Percentiles rank a stretch among this genome's conserved stretches.
These are phyloP conservation scores for Loriculus beryllinus DNA, from an alignment of 2,797 vertebrate species.

Conservation along the genomic window DNA sequence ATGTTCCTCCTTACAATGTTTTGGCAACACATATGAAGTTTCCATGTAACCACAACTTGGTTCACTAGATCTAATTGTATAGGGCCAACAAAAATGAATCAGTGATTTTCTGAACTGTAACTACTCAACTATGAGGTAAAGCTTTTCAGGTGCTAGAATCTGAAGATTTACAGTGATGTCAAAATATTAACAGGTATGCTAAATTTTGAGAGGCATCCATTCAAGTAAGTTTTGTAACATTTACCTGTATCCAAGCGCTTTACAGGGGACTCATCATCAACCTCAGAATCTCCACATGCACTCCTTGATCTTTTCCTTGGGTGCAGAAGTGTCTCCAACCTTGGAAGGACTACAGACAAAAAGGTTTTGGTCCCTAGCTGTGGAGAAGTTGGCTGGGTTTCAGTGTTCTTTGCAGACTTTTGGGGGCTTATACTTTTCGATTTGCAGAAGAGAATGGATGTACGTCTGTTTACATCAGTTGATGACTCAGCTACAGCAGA, in stretches of 20 bases:
- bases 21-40: not conserved
- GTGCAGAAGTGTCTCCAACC: conserved; percentile 96
- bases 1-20: not conserved
- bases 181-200: not conserved
- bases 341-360: conserved; percentile 96
- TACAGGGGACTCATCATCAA: conserved; percentile 85
- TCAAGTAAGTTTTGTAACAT: conserved; percentile 51
- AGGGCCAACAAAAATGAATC: not conserved
- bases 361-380: conserved; percentile 95
- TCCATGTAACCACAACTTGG: not conserved
- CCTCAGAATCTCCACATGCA: conserved; percentile 82
- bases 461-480: conserved; percentile 87
- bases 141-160: not conserved
- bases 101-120: not conserved
- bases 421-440: conserved; percentile 88
- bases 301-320: conserved; percentile 94
- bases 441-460: conserved; percentile 93
- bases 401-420: conserved; percentile 80
- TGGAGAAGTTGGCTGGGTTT: conserved; percentile 78
- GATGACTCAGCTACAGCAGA: conserved; percentile 87
- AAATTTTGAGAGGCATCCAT: conserved; percentile 25
- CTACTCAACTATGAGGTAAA: not conserved
- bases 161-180: not conserved
- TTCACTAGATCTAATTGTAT: not conserved
- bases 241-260: conserved; percentile 91